Percentiles rank a stretch among this genome's conserved stretches.
phyloP scores from a whole-genome alignment of 1,140 invertebrate genomes.

The Lasioglossum albipes region DNA sequence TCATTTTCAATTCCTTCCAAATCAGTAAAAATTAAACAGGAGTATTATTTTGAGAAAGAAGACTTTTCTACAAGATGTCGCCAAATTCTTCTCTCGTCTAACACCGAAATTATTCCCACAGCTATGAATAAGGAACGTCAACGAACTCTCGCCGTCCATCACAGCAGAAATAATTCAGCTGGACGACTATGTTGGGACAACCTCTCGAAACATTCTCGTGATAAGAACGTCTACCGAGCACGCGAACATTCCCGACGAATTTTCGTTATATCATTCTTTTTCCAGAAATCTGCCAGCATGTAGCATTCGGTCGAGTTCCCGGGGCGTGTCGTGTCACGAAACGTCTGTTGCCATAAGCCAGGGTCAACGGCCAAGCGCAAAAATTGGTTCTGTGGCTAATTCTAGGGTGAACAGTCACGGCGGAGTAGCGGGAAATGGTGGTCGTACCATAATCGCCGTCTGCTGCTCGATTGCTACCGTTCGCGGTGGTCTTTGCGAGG shows the following conservation, averaged over 20 bases:
- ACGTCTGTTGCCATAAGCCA: neutral
- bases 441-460: neutral
- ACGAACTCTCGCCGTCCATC: too few species aligned
- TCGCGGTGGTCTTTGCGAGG: neutral
- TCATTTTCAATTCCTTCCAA: too few species aligned
- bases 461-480: neutral
- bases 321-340: constrained; percentile 52
- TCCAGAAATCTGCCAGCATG: constrained; percentile 2
- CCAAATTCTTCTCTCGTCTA: too few species aligned
- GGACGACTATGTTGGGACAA: too few species aligned
- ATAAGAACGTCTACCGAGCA: too few species aligned
- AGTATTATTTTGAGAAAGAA: neutral
- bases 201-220: too few species aligned
- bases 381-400: constrained; percentile 13
- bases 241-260: too few species aligned
- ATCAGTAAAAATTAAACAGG: neutral
- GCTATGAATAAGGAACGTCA: too few species aligned
- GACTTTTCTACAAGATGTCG: too few species aligned
- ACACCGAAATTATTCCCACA: too few species aligned
- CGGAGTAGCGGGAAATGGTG: neutral
- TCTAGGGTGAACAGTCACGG: neutral
- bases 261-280: neutral
- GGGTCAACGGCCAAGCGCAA: constrained; percentile 9
- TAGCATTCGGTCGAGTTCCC: neutral
- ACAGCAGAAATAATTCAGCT: too few species aligned